phyloP scores from a whole-genome alignment of 2,113 vertebrate genomes.

The Platysteira castanea region DNA sequence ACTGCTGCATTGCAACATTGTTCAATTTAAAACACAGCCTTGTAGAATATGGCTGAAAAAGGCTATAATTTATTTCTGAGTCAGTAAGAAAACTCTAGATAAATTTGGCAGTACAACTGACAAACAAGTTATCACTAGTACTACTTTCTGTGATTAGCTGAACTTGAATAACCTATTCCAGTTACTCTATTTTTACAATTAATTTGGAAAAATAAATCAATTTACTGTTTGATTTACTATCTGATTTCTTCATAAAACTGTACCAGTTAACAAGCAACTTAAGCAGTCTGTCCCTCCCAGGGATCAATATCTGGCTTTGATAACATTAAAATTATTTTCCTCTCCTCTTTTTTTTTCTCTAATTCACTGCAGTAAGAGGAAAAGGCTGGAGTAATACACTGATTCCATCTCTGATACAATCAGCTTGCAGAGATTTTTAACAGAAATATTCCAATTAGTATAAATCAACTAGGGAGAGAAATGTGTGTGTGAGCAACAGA shows the following conservation, averaged over 20 bases:
- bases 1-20: neutral
- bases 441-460: neutral
- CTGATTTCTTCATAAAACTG: neutral
- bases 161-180: neutral
- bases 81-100: neutral
- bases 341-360: neutral
- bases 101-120: neutral
- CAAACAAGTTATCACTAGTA: neutral
- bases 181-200: neutral
- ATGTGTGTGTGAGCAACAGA: neutral
- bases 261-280: neutral
- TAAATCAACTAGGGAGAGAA: neutral
- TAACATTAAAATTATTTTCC: neutral
- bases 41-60: neutral
- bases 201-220: neutral
- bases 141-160: neutral
- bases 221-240: neutral
- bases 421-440: neutral
- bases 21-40: neutral
- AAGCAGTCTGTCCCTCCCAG: neutral
- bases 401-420: neutral
- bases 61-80: neutral
- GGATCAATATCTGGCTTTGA: neutral
- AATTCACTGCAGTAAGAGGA: neutral
- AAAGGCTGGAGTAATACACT: neutral